Base-by-base conservation (phyloP, 1,140 invertebrate species). In the Panonychus citri region DNA sequence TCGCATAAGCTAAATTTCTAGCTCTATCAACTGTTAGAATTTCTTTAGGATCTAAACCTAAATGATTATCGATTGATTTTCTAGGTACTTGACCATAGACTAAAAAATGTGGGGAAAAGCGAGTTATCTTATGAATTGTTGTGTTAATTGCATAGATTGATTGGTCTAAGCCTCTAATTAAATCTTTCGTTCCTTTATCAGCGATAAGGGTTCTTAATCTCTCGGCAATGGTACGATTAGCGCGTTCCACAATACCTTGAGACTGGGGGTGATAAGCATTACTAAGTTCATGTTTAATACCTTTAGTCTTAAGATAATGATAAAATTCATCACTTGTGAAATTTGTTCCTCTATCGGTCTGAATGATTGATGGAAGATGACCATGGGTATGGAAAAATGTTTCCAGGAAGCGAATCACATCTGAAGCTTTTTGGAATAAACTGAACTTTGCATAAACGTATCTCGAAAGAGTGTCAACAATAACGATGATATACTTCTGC, bases 201-300 rank as follows among this genome's bases (percentile, higher is more conserved):
- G 4, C 4, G 3, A 43, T 43, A 4, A 17, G 5, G 17, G 19
- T 21, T 10, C 39, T n/a, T 15, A 60, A 39, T 54, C 56, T 13
- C n/a, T 30, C 34, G n/a, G 26, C 27, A 7, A 60, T 13, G 1
- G 59, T 60, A 27, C 59, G 21, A 19, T 54, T 53, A 10, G 53
- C 13, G 13, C 54, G 28, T 55, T 59, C 58, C 13, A 50, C 49
- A 49, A 52, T 17, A 2, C 55, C 55, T 19, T 50, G 28, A 39
- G 25, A 19, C 15, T 34, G 26, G 3, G 57, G 39, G 27, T 56
- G 43, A 50, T 59, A 39, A 2, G 39, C 25, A 21, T 24, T 15
- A 3, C 43, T n/a, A 19, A 57, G 8, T 2, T 4, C 12, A 26
- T 39, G 26, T 19, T 50, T 21, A 7, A 51, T 53, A 8, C 40